phyloP scores from a whole-genome alignment of 2,797 vertebrate genomes.

The Amblyraja radiata region DNA sequence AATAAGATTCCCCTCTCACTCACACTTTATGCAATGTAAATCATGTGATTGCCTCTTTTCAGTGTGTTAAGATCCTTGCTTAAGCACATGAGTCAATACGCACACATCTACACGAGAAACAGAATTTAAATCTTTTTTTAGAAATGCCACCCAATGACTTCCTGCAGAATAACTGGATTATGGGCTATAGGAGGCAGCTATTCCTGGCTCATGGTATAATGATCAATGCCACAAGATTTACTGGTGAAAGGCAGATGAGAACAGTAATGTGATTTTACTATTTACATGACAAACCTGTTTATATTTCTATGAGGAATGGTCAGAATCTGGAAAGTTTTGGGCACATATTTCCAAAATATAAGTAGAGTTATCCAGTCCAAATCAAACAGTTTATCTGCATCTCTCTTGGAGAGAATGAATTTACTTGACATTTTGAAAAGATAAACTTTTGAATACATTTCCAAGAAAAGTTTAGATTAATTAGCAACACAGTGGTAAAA shows the following conservation, averaged over 20 bases:
- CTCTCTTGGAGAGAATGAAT: background rate
- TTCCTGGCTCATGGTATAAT: background rate
- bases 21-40: too few relatives aligned
- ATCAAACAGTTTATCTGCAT: background rate
- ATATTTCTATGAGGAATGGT: background rate
- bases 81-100: too few relatives aligned
- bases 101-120: too few relatives aligned
- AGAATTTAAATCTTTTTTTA: too few relatives aligned
- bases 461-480: background rate
- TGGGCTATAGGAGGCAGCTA: too few relatives aligned
- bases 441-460: background rate
- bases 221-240: background rate
- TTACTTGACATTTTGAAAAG: background rate
- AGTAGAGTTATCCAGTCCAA: background rate
- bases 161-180: too few relatives aligned
- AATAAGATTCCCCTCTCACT: too few relatives aligned
- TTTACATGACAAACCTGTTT: background rate
- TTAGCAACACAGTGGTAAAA: background rate
- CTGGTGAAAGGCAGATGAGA: background rate
- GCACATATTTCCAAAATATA: background rate
- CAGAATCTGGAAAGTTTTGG: background rate
- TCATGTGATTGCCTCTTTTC: too few relatives aligned
- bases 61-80: too few relatives aligned
- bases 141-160: too few relatives aligned
- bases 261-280: background rate